Evolutionary conservation across 2,113 vertebrate species (phyloP), one percentile per base, ranked within the genome.

Genomic region (Taxidea taxus): DNA sequence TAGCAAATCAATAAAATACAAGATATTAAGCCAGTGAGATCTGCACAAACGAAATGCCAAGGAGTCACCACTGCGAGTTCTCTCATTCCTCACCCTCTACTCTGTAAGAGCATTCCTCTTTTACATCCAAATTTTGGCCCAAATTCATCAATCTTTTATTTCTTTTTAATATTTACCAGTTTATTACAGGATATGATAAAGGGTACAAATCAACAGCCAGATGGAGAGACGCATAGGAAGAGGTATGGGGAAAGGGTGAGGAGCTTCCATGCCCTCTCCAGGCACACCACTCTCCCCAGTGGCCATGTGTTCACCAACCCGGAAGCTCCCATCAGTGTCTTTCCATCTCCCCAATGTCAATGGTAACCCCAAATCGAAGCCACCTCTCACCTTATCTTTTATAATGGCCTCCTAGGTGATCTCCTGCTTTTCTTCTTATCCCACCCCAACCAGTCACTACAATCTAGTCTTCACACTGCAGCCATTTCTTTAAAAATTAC

Each of bases 31-130:
- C 49, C 54, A 18, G 21, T 64, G 34, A 14, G 37, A 64, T 64
- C 21, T 89, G 72, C 49, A 95, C 58, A 91, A 96, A 81, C 25
- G 51, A 95, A 95, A 92, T 37, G 21, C 42, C 54, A 80, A 68
- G 23, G 7, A 80, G 16, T 84, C 68, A 83, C 39, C 44, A 74
- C 4, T 49, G 42, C 81, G 42, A 87, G 42, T 70, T 80, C 72
- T 91, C 49, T 83, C 56, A 83, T 68, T 82, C 66, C 51, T 87
- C 80, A 86, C 9, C 39, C n/a, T 70, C 44, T 15, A 58, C 20
- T 72, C 21, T 27, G 3, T 9, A 84, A 21, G 31, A 75, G 49
- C 42, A 75, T 58, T 90, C 64, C 75, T 47, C 13, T 66, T 94
- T 88, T 3, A 75, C 49, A 68, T 72, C 64, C 64, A 80, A 91